Evolutionary conservation across 2,797 vertebrate genomes (phyloP).

Genomic region (Eremophila alpestris): DNA sequence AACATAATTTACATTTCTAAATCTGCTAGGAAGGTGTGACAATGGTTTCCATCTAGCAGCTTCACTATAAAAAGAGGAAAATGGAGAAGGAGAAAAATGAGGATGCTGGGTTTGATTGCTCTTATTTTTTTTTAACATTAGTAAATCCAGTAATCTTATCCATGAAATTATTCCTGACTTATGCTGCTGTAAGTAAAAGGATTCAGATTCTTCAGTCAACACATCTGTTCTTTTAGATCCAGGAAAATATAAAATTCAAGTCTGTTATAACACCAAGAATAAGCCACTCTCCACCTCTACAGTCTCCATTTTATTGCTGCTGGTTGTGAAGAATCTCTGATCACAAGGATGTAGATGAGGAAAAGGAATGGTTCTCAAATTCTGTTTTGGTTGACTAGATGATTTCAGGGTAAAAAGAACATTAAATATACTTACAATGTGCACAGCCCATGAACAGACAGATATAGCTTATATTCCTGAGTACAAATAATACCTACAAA

Average conservation of each 20-base stretch:
- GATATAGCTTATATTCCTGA: conserved; percentile 55
- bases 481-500: conserved; percentile 44
- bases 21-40: not conserved
- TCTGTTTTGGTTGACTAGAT: not conserved
- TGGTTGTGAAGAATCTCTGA: conserved; percentile 6
- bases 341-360: not conserved
- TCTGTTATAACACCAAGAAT: not conserved
- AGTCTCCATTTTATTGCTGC: conserved; percentile 62
- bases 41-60: not conserved
- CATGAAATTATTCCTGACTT: not conserved
- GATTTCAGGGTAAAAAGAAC: conserved; percentile 11
- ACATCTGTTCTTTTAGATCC: not conserved
- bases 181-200: not conserved
- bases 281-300: conserved; percentile 6
- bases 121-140: not conserved
- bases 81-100: not conserved
- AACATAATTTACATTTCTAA: not conserved
- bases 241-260: not conserved
- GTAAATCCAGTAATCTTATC: not conserved
- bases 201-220: not conserved
- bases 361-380: not conserved
- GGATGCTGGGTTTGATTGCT: not conserved
- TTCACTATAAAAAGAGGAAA: not conserved
- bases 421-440: conserved; percentile 29
- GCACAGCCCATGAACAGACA: conserved; percentile 6